Evolutionary conservation across 2,888 invertebrate species (phyloP).

Genomic region (Alcis repandata): DNA sequence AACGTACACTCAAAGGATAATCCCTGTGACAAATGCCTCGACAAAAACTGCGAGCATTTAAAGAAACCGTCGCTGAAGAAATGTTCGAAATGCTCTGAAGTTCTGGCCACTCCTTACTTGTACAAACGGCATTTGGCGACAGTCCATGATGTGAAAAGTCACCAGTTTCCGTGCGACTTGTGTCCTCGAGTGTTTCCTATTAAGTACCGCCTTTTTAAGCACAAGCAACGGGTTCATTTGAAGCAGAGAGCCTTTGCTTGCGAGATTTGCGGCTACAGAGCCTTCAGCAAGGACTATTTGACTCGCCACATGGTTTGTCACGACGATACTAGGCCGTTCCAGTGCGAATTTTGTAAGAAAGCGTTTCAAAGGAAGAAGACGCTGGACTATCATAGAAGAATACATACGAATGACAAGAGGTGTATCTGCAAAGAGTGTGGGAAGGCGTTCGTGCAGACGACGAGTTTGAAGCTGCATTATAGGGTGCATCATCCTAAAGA

Average conservation of each 20-base stretch:
- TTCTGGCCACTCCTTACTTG: slow-evolving; percentile 64
- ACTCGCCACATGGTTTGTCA: slow-evolving; percentile 86
- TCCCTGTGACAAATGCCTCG: slow-evolving; percentile 57
- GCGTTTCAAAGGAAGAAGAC: slow-evolving; percentile 86
- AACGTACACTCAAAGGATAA: slow-evolving; percentile 56
- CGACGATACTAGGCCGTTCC: slow-evolving; percentile 83
- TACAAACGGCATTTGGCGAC: slow-evolving; percentile 70
- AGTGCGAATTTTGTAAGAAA: slow-evolving; percentile 86
- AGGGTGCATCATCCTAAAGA: slow-evolving; percentile 79
- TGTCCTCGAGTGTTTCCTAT: slow-evolving; percentile 66
- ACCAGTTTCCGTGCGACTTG: slow-evolving; percentile 68
- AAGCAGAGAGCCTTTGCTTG: slow-evolving; percentile 70
- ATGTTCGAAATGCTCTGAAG: slow-evolving; percentile 71
- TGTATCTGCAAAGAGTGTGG: slow-evolving; percentile 80
- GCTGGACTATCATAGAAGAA: slow-evolving; percentile 83
- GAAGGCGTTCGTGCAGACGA: slow-evolving; percentile 85
- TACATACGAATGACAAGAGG: slow-evolving; percentile 85
- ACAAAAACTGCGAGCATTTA: slow-evolving; percentile 14
- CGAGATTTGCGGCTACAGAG: slow-evolving; percentile 73
- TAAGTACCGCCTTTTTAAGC: slow-evolving; percentile 64
- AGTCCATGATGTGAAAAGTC: slow-evolving; percentile 69
- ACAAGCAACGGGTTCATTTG: slow-evolving; percentile 70
- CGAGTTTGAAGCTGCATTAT: slow-evolving; percentile 85
- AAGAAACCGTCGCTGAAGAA: slow-evolving; percentile 39
- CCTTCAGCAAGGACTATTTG: slow-evolving; percentile 76